Conservation (phyloP, 2,888 invertebrate species). For the Clivina fossor region DNA sequence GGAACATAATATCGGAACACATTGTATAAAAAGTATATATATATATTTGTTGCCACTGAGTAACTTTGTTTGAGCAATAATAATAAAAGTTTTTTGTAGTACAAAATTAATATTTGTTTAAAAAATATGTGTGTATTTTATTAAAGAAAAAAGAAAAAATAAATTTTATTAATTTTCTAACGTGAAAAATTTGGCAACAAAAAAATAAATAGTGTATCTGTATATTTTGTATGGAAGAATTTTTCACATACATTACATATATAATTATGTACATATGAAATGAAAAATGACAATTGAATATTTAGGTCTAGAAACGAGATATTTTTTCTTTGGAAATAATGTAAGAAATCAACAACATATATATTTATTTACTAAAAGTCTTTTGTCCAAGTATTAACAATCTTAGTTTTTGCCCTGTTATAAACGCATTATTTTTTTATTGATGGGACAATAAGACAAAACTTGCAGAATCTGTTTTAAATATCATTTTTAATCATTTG, state of each 20-base stretch:
- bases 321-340: conserved; percentile 11
- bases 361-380: conserved; percentile 29
- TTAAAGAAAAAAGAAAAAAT: too few species aligned
- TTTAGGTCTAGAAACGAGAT: conserved; percentile 20
- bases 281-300: conserved; percentile 28
- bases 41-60: conserved; percentile 32
- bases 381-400: conserved; percentile 22
- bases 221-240: conserved; percentile 33
- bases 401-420: conserved; percentile 6
- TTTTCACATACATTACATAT: conserved; percentile 19
- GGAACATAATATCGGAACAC: too few species aligned
- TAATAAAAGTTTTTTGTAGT: conserved; percentile 34
- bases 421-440: not conserved
- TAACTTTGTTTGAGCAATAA: conserved; percentile 34
- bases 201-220: conserved; percentile 28
- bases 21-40: too few species aligned
- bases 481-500: conserved; percentile 8
- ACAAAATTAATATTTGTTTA: conserved; percentile 34
- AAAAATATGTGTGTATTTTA: conserved; percentile 26
- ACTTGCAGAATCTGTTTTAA: conserved; percentile 24
- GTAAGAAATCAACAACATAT: conserved; percentile 14
- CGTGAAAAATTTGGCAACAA: conserved; percentile 28
- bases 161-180: conserved; percentile 25
- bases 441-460: conserved; percentile 12
- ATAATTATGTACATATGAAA: conserved; percentile 15